Evolutionary conservation across 2,113 vertebrate species (phyloP), one percentile per base, ranked within the genome.

Genomic region (Apaloderma vittatum): DNA sequence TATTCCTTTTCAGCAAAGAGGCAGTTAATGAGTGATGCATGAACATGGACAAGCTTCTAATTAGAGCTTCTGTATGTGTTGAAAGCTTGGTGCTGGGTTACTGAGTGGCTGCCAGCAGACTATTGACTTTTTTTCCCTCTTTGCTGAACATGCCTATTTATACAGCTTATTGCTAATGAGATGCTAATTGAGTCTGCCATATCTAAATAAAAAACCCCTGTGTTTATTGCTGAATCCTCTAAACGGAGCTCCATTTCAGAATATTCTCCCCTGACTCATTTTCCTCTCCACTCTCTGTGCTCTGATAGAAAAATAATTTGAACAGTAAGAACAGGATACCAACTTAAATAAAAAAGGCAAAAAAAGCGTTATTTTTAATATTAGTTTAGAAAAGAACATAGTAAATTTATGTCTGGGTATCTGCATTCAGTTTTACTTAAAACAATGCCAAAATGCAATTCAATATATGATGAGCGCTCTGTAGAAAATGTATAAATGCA

Each of bases 1-100:
- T 98, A 97, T 94, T 98, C 94, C 65, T 74, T 72, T 93, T 98
- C 95, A 98, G 95, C 88, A 94, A 95, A 97, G 85, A 97, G 97
- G 96, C 95, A 97, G 96, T 95, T 97, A 98, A 97, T 97, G 96
- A 98, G 96, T 93, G 94, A 94, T 94, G 71, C 65, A 78, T 61
- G 79, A 82, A 92, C 89, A 96, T 81, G 91, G 94, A 96, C 96
- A 96, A 94, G 93, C 86, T 97, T 91, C 93, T 97, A 97, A 97
- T 96, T 97, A 97, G 63, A 78, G 92, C 43, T 92, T 95, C 93
- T 87, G 58, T 77, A 68, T 95, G 82, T 92, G 86, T 85, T 93
- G 72, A 96, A 89, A 94, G 83, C 76, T 93, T 79, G n/a, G 55
- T 88, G 67, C 91, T 92, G 65, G 89, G 91, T 87, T 91, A 93